Evolutionary conservation across 2,888 invertebrate species (phyloP), one percentile per base, ranked within the genome.

Genomic region (Phoenoteleia sp.): DNA sequence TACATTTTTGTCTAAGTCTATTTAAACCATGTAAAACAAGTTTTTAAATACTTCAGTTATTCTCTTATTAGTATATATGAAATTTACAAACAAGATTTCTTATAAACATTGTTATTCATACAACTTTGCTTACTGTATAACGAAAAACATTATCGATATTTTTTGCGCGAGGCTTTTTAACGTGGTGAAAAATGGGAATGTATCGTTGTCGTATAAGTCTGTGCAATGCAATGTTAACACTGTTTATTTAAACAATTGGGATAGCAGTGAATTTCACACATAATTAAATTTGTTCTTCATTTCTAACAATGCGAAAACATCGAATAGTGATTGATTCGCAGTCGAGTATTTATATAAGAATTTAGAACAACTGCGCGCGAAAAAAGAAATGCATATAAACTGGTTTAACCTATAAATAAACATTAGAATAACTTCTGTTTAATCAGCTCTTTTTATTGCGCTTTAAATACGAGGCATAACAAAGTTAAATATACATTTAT

Each of bases 381-480:
- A 58, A 71, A 71, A 71, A 27, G 45, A 2, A 39, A 64, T 69
- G 45, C 19, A 25, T 42, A 56, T 56, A 56, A 71, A 45, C 71
- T 15, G 58, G 71, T 29, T 58, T 27, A 64, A 47, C 69, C 71
- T 56, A 71, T 71, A 56, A 71, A 71, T 71, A 71, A 71, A 71
- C 71, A 56, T 71, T 58, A 45, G 45, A 71, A 71, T 71, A 69
- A 69, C 5, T 69, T 69, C 13, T 27, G 39, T 25, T 13, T 45
- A 56, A 58, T 71, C 15, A 71, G 36, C 25, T 42, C 23, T 29
- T 52, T 56, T 71, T 11, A 52, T 29, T 56, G 52, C 25, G 45
- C 58, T 71, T 58, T 71, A 15, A 39, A 23, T 23, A 45, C 29
- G 27, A 19, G 42, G 58, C 29, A 58, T 52, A 42, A 52, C 54